These are phyloP conservation scores for Rhopalosiphum maidis DNA, from an alignment of 1,140 invertebrate species.

Conservation along the genomic window DNA sequence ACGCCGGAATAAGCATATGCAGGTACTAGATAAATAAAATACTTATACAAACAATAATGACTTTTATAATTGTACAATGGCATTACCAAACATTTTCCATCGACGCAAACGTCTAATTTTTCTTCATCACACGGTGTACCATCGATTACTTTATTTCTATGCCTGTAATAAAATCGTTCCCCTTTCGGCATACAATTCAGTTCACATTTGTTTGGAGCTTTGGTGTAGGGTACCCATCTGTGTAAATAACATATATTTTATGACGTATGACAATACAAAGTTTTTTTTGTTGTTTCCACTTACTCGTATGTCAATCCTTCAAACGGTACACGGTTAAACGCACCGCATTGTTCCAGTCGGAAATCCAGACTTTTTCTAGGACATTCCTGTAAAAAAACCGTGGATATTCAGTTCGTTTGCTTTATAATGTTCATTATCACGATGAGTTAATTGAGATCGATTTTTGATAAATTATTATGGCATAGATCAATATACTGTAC, in stretches of 20 bases:
- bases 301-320: conserved; percentile 79
- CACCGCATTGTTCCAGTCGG: conserved; percentile 83
- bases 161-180: conserved; percentile 91
- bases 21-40: neutral
- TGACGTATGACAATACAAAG: neutral
- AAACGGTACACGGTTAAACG: conserved; percentile 77
- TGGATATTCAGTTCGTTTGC: neutral
- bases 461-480: neutral
- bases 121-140: conserved; percentile 88
- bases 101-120: conserved; percentile 86
- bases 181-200: conserved; percentile 93
- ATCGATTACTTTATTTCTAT: conserved; percentile 83
- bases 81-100: conserved; percentile 86
- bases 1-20: neutral
- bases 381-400: conserved; percentile 71
- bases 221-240: conserved; percentile 87
- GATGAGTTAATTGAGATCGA: neutral
- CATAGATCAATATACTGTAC: neutral
- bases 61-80: neutral
- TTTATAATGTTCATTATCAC: neutral
- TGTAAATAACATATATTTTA: conserved; percentile 58
- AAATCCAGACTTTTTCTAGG: conserved; percentile 79
- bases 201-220: conserved; percentile 88
- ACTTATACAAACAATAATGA: neutral
- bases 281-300: conserved; percentile 63